Conservation (phyloP, 1,140 invertebrate genomes). For the Polypedilum vanderplanki region DNA sequence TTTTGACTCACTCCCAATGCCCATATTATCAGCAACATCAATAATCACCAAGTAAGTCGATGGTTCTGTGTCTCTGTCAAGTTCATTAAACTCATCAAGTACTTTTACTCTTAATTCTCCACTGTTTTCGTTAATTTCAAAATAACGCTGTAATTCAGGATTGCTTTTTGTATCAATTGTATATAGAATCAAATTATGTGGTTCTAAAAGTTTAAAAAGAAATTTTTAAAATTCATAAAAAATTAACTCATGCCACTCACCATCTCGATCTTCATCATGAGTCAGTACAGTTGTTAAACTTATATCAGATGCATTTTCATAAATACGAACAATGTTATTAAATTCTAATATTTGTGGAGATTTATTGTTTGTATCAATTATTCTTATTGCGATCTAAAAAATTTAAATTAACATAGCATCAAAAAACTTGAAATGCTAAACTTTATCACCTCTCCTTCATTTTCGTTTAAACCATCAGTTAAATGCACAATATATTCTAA, state of each 20-base stretch:
- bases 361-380: constrained; percentile 50
- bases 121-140: constrained; percentile 43
- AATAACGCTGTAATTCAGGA: constrained; percentile 43
- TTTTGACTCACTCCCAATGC: constrained; percentile 41
- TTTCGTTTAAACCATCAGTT: constrained; percentile 43
- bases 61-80: constrained; percentile 47
- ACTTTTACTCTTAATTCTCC: constrained; percentile 45
- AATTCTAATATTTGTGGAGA: constrained; percentile 39
- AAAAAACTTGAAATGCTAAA: background rate
- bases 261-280: constrained; percentile 49
- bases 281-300: constrained; percentile 40
- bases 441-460: constrained; percentile 39
- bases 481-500: constrained; percentile 46
- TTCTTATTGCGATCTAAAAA: constrained; percentile 46
- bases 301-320: constrained; percentile 40
- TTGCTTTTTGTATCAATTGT: constrained; percentile 45
- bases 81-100: constrained; percentile 38
- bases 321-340: constrained; percentile 39
- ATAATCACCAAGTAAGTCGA: constrained; percentile 45
- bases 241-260: constrained; percentile 37
- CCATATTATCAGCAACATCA: constrained; percentile 47
- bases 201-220: constrained; percentile 39
- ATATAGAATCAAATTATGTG: constrained; percentile 41
- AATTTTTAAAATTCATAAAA: constrained; percentile 31
- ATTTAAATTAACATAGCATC: background rate